phyloP scores from a whole-genome alignment of 1,140 invertebrate genomes.

The Mya arenaria region DNA sequence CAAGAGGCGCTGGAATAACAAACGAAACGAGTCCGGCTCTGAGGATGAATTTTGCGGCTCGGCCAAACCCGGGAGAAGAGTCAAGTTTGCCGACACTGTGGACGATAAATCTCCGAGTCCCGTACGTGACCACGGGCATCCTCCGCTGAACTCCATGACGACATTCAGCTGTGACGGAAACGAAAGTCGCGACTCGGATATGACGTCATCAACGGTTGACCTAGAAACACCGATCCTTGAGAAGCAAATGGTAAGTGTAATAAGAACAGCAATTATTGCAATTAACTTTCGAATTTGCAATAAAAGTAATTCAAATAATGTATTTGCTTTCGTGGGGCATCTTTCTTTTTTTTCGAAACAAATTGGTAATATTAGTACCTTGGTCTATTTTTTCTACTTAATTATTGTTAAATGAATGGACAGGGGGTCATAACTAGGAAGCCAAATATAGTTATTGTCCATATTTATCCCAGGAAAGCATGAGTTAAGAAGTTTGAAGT shows the following conservation, averaged over 20 bases:
- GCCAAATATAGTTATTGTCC: too few relatives aligned
- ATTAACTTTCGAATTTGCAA: too few relatives aligned
- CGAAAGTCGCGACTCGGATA: conserved; percentile 49
- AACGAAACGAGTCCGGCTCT: conserved; percentile 3
- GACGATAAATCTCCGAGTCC: background rate
- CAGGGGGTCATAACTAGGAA: too few relatives aligned
- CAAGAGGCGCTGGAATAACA: background rate
- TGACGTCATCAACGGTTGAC: conserved; percentile 45
- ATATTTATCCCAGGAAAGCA: too few relatives aligned
- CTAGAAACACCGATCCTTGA: conserved; percentile 49
- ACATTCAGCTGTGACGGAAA: conserved; percentile 48
- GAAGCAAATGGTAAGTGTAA: conserved; percentile 9
- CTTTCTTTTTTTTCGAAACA: too few relatives aligned
- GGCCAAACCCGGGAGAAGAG: background rate
- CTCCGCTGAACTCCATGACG: conserved; percentile 29
- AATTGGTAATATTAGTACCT: too few relatives aligned
- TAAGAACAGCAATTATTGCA: background rate
- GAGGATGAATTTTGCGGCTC: conserved; percentile 36
- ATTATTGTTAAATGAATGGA: too few relatives aligned
- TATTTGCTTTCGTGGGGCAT: too few relatives aligned
- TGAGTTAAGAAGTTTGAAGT: too few relatives aligned
- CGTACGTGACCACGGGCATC: background rate
- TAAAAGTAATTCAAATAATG: too few relatives aligned
- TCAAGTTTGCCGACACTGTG: conserved; percentile 39
- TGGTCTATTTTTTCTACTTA: too few relatives aligned